Evolutionary conservation across 2,888 invertebrate species (phyloP).

Genomic region (Physocephala rufipes): DNA sequence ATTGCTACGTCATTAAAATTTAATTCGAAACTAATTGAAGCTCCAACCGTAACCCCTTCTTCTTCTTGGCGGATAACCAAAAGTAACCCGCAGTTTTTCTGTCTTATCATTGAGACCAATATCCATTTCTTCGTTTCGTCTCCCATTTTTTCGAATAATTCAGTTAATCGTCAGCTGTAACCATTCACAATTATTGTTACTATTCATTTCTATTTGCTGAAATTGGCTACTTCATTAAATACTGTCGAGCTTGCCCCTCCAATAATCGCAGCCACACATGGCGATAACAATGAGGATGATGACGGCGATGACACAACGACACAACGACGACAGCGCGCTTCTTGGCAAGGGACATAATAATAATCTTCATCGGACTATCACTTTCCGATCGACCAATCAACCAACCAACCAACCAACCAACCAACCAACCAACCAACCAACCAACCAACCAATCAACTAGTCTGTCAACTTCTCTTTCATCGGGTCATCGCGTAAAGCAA

Average conservation of each 20-base stretch:
- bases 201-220: neutral
- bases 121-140: neutral
- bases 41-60: neutral
- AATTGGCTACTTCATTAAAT: neutral
- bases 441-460: neutral
- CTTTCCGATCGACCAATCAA: neutral
- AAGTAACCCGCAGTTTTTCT: no score
- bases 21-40: conserved; percentile 39
- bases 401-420: no score
- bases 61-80: no score
- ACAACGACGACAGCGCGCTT: neutral
- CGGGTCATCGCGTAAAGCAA: neutral
- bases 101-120: neutral
- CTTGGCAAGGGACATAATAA: neutral
- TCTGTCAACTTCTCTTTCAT: neutral
- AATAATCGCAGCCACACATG: no score
- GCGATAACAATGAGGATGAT: neutral
- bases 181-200: neutral
- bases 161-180: neutral
- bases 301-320: neutral
- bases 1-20: conserved; percentile 42
- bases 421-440: no score
- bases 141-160: conserved; percentile 6
- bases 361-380: neutral
- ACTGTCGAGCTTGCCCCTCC: neutral